phyloP scores from a whole-genome alignment of 2,113 vertebrate genomes.

The Rhodinocichla rosea region DNA sequence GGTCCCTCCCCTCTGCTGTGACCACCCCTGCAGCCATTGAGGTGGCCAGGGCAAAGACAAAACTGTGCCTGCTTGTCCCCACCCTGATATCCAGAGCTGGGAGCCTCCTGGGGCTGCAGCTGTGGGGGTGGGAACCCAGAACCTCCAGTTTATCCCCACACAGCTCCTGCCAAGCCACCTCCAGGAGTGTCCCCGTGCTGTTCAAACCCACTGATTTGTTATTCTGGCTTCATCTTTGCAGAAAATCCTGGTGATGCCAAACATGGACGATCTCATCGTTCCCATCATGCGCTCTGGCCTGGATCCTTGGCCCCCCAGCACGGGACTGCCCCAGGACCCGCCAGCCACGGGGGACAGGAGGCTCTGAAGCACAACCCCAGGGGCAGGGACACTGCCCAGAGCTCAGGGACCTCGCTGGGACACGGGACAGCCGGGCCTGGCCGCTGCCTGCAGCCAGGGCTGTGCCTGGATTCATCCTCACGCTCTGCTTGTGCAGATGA shows the following conservation, averaged over 20 bases:
- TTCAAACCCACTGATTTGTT: neutral
- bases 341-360: conserved; percentile 56
- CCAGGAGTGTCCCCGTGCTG: neutral
- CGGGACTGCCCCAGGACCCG: neutral
- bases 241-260: conserved; percentile 91
- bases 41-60: neutral
- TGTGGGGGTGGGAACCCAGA: neutral
- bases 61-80: neutral
- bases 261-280: conserved; percentile 89
- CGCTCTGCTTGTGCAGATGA: neutral
- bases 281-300: conserved; percentile 81
- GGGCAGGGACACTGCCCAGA: neutral
- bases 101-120: neutral
- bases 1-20: neutral
- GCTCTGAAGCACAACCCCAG: neutral
- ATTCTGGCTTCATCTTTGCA: conserved; percentile 23
- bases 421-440: neutral
- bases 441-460: neutral
- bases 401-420: neutral
- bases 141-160: neutral
- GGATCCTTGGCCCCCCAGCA: conserved; percentile 40
- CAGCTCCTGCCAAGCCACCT: neutral
- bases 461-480: neutral
- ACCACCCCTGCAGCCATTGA: neutral
- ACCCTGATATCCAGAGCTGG: neutral